Percentiles rank a stretch among this genome's conserved stretches.
Conservation (phyloP, 2,797 vertebrate species). For the Natrix natrix region DNA sequence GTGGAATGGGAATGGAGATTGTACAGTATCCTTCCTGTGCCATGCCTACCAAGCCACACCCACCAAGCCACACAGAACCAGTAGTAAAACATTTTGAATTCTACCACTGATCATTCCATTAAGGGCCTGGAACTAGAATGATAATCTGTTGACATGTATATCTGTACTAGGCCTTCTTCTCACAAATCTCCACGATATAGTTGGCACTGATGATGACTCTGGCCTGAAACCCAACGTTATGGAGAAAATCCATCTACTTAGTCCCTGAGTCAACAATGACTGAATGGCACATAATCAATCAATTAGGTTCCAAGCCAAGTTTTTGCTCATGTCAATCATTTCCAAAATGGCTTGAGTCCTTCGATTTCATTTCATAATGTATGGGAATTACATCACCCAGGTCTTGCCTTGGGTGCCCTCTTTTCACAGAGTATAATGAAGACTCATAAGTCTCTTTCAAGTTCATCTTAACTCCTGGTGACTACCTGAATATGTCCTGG, state of each 20-base stretch:
- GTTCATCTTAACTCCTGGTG: background rate
- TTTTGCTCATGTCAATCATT: background rate
- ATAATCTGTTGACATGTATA: background rate
- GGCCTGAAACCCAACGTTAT: background rate
- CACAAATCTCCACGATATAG: background rate
- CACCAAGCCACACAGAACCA: no score
- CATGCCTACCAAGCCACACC: no score
- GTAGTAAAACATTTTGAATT: no score
- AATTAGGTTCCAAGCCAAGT: background rate
- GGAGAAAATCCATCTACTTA: background rate
- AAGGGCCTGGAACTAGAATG: background rate
- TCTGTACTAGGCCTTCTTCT: background rate
- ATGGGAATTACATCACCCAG: conserved; percentile 2
- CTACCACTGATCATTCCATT: background rate
- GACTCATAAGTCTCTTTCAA: background rate
- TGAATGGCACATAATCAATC: background rate
- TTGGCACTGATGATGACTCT: background rate
- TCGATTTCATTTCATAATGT: conserved; percentile 7
- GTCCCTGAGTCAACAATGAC: background rate
- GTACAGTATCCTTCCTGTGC: no score
- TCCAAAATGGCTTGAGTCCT: conserved; percentile 1
- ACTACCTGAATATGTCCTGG: background rate
- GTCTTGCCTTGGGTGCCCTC: background rate
- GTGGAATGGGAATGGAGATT: no score
- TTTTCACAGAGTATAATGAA: background rate